Conservation (phyloP, 2,797 vertebrate genomes). For the Yasuhikotakia modesta region DNA sequence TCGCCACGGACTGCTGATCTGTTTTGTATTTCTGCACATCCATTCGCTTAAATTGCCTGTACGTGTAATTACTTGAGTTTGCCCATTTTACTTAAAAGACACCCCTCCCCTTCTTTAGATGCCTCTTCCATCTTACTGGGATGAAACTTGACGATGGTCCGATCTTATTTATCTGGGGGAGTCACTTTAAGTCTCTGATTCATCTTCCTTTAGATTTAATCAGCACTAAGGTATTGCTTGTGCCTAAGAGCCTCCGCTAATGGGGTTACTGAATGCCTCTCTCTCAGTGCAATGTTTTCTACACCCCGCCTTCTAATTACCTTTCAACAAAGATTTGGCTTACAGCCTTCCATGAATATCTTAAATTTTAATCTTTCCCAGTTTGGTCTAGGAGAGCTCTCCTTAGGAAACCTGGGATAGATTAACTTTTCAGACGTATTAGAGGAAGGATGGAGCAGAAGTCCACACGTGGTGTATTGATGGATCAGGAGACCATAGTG, state of each 20-base stretch:
- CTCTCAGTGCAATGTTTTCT: slow-evolving; percentile 79
- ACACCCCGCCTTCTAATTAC: slow-evolving; percentile 82
- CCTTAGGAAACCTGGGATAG: slow-evolving; percentile 77
- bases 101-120: slow-evolving; percentile 57
- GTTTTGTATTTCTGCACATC: slow-evolving; percentile 85
- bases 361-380: slow-evolving; percentile 46
- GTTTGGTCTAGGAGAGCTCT: slow-evolving; percentile 61
- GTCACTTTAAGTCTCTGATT: slow-evolving; percentile 94
- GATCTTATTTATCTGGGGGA: slow-evolving; percentile 90
- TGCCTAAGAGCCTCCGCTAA: slow-evolving; percentile 96
- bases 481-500: slow-evolving; percentile 60
- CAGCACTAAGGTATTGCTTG: slow-evolving; percentile 95
- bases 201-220: slow-evolving; percentile 97
- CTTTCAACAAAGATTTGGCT: slow-evolving; percentile 86
- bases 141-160: slow-evolving; percentile 96
- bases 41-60: slow-evolving; percentile 88
- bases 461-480: slow-evolving; percentile 61
- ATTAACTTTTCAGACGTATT: slow-evolving; percentile 78
- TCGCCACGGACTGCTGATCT: slow-evolving; percentile 81
- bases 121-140: slow-evolving; percentile 72
- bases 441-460: slow-evolving; percentile 66
- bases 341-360: slow-evolving; percentile 68
- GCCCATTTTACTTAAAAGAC: slow-evolving; percentile 97
- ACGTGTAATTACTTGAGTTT: slow-evolving; percentile 96
- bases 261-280: slow-evolving; percentile 95